These are phyloP conservation scores for Cettia cetti DNA, from an alignment of 2,113 vertebrate genomes.

Conservation along the genomic window DNA sequence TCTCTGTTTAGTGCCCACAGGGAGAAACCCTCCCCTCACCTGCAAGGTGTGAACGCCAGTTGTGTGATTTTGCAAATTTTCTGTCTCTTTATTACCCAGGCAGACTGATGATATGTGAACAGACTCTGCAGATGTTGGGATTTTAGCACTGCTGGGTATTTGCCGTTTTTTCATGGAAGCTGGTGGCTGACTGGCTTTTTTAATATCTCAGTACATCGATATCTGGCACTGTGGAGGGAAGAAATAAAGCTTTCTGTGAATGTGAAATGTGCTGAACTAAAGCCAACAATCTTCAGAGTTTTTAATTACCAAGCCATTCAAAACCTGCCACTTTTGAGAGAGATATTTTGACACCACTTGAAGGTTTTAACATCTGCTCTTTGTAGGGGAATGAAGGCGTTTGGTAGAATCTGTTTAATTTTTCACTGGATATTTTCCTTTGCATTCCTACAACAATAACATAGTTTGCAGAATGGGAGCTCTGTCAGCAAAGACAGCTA, in stretches of 20 bases:
- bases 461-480: not conserved
- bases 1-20: not conserved
- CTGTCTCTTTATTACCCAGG: not conserved
- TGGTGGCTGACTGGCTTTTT: not conserved
- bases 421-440: conserved; percentile 10
- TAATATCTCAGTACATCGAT: not conserved
- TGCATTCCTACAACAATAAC: not conserved
- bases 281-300: conserved; percentile 40
- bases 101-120: not conserved
- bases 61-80: not conserved
- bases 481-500: conserved; percentile 11
- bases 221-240: conserved; percentile 8
- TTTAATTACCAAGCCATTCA: conserved; percentile 43
- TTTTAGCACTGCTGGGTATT: not conserved
- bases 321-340: conserved; percentile 37
- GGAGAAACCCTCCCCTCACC: not conserved
- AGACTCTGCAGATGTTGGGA: not conserved
- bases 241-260: conserved; percentile 23
- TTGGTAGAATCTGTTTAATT: not conserved
- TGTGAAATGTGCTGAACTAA: conserved; percentile 22
- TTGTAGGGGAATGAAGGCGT: not conserved
- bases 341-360: conserved; percentile 17
- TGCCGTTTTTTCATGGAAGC: not conserved
- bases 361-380: conserved; percentile 47
- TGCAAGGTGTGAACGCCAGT: not conserved